Evolutionary conservation across 2,888 invertebrate genomes (phyloP).

Genomic region (Druceiella hillmani): DNA sequence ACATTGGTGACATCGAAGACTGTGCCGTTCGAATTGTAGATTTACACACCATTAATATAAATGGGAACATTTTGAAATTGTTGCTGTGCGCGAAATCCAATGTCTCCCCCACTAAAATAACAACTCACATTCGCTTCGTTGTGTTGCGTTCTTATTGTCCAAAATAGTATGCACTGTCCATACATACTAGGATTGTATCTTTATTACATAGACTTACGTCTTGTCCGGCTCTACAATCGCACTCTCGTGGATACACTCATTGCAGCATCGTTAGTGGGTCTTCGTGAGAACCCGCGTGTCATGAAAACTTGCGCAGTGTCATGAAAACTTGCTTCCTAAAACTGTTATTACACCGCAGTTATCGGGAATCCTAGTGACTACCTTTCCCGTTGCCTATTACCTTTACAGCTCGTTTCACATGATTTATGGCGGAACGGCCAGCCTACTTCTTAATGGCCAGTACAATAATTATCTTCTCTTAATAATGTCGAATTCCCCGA

Average conservation of each 20-base stretch:
- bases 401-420: background rate
- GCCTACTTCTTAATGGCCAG: background rate
- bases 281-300: slow-evolving; percentile 7
- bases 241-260: slow-evolving; percentile 1
- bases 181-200: too few species aligned
- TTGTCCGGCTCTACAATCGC: slow-evolving; percentile 2
- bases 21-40: background rate
- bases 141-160: too few species aligned
- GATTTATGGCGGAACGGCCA: slow-evolving; percentile 1
- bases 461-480: background rate
- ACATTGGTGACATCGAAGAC: slow-evolving; percentile 1
- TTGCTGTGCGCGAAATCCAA: slow-evolving; percentile 3
- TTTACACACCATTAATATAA: background rate
- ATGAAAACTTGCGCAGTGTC: background rate
- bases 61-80: background rate
- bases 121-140: too few species aligned
- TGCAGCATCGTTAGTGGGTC: slow-evolving; percentile 3
- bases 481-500: slow-evolving; percentile 3
- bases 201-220: background rate
- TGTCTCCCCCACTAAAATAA: too few species aligned
- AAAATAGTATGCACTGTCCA: too few species aligned
- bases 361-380: slow-evolving; percentile 6
- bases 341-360: slow-evolving; percentile 4
- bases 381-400: slow-evolving; percentile 1
- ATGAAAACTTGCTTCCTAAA: background rate